phyloP scores from a whole-genome alignment of 2,113 vertebrate genomes.

The Natator depressus region DNA sequence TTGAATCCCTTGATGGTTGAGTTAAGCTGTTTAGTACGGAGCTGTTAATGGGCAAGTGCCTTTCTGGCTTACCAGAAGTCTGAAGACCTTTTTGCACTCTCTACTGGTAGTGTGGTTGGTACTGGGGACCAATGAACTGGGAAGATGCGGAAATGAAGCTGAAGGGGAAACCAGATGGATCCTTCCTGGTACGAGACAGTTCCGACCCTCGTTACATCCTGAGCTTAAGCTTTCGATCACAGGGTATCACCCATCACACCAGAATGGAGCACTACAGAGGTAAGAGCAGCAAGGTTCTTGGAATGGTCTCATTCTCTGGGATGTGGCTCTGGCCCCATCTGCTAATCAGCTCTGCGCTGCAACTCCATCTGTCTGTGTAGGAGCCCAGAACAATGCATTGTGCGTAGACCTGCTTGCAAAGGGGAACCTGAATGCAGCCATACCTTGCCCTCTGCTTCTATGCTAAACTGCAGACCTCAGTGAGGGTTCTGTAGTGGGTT shows the following conservation, averaged over 20 bases:
- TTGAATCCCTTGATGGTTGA: background rate
- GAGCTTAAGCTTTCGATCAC: conserved; percentile 97
- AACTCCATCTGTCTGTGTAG: background rate
- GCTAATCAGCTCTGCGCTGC: no score
- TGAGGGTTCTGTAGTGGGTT: background rate
- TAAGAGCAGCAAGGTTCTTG: conserved; percentile 24
- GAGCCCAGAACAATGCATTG: background rate
- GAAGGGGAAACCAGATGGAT: conserved; percentile 94
- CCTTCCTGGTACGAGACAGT: conserved; percentile 97
- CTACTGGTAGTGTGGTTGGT: conserved; percentile 90
- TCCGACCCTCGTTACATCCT: conserved; percentile 97
- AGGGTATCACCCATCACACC: conserved; percentile 95
- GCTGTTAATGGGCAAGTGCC: background rate
- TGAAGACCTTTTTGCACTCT: background rate
- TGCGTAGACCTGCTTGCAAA: background rate
- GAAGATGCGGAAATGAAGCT: conserved; percentile 98
- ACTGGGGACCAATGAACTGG: conserved; percentile 99
- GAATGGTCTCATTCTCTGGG: background rate
- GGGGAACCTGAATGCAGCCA: background rate
- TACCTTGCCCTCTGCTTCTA: background rate
- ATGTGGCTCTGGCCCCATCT: background rate
- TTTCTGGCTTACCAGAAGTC: background rate
- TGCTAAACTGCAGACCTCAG: background rate
- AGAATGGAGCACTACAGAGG: conserved; percentile 96
- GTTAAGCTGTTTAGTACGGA: background rate